phyloP scores from a whole-genome alignment of 2,888 invertebrate species.

The Penaeus monodon region DNA sequence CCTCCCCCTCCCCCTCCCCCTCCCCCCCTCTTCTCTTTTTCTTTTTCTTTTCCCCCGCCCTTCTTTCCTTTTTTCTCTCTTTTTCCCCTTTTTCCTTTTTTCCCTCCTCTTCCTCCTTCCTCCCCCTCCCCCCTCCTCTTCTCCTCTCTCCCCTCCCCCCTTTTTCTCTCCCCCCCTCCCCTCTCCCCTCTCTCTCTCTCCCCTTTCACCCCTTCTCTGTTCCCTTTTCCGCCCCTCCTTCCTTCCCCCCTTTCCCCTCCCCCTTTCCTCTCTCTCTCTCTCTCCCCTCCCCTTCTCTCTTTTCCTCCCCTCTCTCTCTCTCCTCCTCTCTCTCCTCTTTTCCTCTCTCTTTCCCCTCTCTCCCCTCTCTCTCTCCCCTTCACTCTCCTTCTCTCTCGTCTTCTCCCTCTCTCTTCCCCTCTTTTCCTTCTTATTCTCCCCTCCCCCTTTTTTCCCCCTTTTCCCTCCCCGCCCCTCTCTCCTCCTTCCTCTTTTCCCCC shows the following conservation, averaged over 20 bases:
- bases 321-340: neutral
- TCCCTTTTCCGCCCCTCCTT: neutral
- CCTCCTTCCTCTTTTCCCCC: neutral
- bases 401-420: neutral
- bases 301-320: neutral
- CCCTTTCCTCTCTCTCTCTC: neutral
- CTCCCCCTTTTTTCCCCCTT: no score
- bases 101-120: slow-evolving; percentile 5
- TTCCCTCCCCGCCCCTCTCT: neutral
- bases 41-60: no score
- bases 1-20: no score
- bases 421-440: neutral
- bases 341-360: neutral
- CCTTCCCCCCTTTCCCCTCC: slow-evolving; percentile 10
- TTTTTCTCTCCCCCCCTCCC: neutral
- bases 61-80: neutral
- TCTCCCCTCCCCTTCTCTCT: neutral
- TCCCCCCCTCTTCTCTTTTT: no score
- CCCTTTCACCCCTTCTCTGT: neutral
- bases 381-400: neutral
- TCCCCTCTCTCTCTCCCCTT: neutral
- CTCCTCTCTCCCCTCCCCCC: slow-evolving; percentile 1
- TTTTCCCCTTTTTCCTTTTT: neutral
- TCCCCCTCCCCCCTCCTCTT: slow-evolving; percentile 6
- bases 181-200: neutral